phyloP scores from a whole-genome alignment of 92 coral and sea anemone genomes.

The Heteractis magnifica region DNA sequence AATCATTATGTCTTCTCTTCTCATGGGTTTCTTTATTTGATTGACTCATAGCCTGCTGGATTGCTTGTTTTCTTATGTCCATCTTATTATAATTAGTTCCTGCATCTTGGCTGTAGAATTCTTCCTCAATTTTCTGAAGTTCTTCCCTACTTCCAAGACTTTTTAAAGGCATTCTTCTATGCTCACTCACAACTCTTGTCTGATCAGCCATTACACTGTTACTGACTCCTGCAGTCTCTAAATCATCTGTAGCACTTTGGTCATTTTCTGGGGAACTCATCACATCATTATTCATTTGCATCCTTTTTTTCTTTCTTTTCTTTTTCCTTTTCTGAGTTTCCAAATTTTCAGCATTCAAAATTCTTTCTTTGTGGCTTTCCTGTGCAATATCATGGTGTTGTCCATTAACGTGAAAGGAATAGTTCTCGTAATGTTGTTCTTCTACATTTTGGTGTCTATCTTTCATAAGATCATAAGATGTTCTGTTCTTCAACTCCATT shows the following conservation, averaged over 20 bases:
- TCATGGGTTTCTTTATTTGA: slow-evolving; percentile 33
- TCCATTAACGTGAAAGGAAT: neutral
- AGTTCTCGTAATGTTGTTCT: slow-evolving; percentile 8
- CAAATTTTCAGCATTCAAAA: slow-evolving; percentile 23
- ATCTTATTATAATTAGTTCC: slow-evolving; percentile 28
- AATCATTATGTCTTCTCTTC: slow-evolving; percentile 70
- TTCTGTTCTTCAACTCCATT: slow-evolving; percentile 4
- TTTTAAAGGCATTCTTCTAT: slow-evolving; percentile 23
- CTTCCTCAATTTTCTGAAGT: slow-evolving; percentile 18
- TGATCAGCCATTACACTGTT: slow-evolving; percentile 13
- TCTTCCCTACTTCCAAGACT: slow-evolving; percentile 44
- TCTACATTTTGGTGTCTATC: neutral
- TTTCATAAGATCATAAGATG: neutral
- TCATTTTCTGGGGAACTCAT: slow-evolving; percentile 16
- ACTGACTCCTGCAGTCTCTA: slow-evolving; percentile 12
- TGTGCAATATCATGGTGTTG: neutral
- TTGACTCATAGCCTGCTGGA: slow-evolving; percentile 67
- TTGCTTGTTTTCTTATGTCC: slow-evolving; percentile 80
- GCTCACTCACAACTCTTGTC: neutral
- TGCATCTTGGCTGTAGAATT: neutral
- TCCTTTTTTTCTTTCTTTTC: slow-evolving; percentile 43
- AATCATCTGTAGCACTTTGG: slow-evolving; percentile 10
- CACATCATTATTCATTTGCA: slow-evolving; percentile 19
- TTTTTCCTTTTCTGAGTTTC: slow-evolving; percentile 33
- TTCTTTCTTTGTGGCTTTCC: slow-evolving; percentile 35